Evolutionary conservation across 2,797 vertebrate species (phyloP).

Genomic region (Semotilus atromaculatus): DNA sequence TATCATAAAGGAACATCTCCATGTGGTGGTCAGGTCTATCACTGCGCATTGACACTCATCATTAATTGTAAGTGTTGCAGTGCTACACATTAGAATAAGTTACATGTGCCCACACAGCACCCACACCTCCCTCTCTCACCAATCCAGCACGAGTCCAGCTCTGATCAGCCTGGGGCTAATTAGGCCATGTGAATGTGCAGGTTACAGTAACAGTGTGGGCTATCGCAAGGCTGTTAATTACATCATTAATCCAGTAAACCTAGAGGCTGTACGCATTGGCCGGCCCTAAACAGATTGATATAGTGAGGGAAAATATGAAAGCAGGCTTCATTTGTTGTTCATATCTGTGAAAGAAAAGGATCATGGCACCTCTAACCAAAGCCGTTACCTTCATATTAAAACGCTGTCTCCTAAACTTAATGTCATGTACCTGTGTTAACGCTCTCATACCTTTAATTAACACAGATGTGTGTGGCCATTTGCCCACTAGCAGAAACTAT

Average conservation of each 20-base stretch:
- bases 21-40: neutral
- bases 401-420: neutral
- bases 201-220: constrained; percentile 20
- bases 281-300: constrained; percentile 39
- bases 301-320: constrained; percentile 32
- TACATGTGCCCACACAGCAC: neutral
- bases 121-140: constrained; percentile 4
- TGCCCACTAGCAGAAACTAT: neutral
- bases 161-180: constrained; percentile 17
- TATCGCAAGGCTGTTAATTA: constrained; percentile 43
- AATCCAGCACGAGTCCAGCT: constrained; percentile 42
- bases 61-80: constrained; percentile 4
- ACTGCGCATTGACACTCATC: neutral
- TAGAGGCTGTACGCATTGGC: constrained; percentile 3
- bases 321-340: constrained; percentile 28
- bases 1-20: neutral
- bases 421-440: neutral
- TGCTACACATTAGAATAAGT: neutral
- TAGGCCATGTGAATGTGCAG: constrained; percentile 19
- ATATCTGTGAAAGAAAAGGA: constrained; percentile 15
- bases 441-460: constrained; percentile 8
- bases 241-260: constrained; percentile 55
- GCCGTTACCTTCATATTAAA: constrained; percentile 27
- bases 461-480: neutral
- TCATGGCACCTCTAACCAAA: neutral